Evolutionary conservation across 2,113 vertebrate genomes (phyloP), one percentile per base, ranked within the genome.

Genomic region (Ceuthmochares aereus): DNA sequence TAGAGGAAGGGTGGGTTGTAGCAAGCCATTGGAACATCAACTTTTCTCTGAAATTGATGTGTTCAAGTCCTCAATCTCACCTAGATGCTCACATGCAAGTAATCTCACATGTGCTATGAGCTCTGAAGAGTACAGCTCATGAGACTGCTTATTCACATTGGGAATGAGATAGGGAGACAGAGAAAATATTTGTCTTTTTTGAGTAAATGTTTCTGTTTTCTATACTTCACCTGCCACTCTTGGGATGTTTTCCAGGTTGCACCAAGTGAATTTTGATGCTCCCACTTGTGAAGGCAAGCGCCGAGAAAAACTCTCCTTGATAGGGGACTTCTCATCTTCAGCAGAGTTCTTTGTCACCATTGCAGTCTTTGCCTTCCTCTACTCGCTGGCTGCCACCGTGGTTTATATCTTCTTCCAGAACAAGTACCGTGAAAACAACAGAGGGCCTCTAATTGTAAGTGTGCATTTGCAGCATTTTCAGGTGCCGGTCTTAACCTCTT

Each of bases 341-440:
- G 99, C 99, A 0, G 99, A 99, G 96, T 99, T 99, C 98, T 99
- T 99, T 1, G 99, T 99, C 97, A 99, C 99, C 23, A 98, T 99
- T 2, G 99, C 99, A 0, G 99, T 99, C 96, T 99, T 99, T 3
- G 98, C 99, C 90, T 99, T 99, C 97, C 98, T 99, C 82, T 99
- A 99, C 97, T 99, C 99, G 0, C 97, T 99, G 96, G 96, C 98
- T 20, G 99, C 99, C 94, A 99, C 99, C 0, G 98, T 99, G 23
- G 98, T 99, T 90, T 99, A 99, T 95, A 98, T 99, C 93, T 99
- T 99, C 98, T 99, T 99, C 97, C 99, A 99, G 97, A 99, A 99
- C 97, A 99, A 99, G 95, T 99, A 99, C 94, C 98, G 97, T 17
- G 99, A 99, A 95, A 99, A 99, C 98, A 99, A 99, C 97, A 97